A percentile compares a stretch with the other conserved stretches of the same genome.
Evolutionary conservation across 1,140 invertebrate genomes (phyloP).

Genomic region (Pentalonia nigronervosa): DNA sequence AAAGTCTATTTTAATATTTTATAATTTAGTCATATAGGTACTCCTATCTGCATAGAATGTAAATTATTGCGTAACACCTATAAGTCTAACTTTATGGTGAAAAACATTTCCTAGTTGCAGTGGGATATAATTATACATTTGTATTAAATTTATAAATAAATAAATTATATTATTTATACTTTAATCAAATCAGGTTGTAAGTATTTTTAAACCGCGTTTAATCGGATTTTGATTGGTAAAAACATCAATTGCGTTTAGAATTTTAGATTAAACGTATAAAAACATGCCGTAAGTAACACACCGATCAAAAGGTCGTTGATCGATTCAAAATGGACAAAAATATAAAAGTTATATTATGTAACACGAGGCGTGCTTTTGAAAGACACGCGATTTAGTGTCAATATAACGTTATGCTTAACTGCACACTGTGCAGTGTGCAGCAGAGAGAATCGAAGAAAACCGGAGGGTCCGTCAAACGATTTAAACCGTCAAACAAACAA

Average conservation of each 20-base stretch:
- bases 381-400: not conserved
- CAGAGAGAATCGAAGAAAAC: not conserved
- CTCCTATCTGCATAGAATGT: not conserved
- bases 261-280: not conserved
- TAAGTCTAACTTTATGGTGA: not conserved
- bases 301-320: not conserved
- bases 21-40: not conserved
- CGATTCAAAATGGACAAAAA: not conserved
- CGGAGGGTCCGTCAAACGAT: constrained; percentile 8
- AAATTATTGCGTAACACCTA: not conserved
- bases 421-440: not conserved
- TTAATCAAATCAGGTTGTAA: not conserved
- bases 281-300: not conserved
- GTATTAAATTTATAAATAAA: too few relatives aligned
- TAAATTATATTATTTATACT: too few relatives aligned
- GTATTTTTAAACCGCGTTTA: not conserved
- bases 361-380: not conserved
- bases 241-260: not conserved
- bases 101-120: not conserved
- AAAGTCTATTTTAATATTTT: not conserved
- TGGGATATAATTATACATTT: not conserved
- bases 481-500: not conserved
- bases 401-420: not conserved
- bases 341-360: not conserved
- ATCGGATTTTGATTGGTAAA: not conserved